Conservation (phyloP, 1,140 invertebrate species). For the Procambarus clarkii region DNA sequence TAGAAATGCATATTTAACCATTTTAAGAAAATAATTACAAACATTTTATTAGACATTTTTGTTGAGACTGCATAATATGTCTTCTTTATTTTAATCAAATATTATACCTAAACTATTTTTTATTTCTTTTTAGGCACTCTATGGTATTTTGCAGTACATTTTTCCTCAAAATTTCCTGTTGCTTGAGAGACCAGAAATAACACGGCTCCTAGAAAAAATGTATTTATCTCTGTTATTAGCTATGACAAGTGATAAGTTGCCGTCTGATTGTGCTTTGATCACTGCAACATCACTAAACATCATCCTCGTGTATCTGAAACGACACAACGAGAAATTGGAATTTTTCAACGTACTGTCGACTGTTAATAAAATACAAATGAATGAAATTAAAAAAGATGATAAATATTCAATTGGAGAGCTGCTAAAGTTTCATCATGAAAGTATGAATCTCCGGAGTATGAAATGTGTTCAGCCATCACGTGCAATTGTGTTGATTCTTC, state of each 20-base stretch:
- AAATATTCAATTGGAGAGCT: neutral
- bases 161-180: neutral
- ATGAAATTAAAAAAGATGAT: neutral
- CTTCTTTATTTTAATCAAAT: no score
- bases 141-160: neutral
- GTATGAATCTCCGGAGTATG: neutral
- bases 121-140: constrained; percentile 5
- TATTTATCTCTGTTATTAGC: neutral
- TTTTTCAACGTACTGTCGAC: neutral
- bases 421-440: neutral
- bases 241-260: constrained; percentile 13
- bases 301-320: neutral
- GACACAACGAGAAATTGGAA: neutral
- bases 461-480: constrained; percentile 3
- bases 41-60: no score
- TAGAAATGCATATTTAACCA: no score
- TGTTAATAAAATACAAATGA: neutral
- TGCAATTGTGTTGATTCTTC: constrained; percentile 6
- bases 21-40: no score
- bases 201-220: neutral
- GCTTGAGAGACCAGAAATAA: neutral
- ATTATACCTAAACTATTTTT: neutral
- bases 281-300: neutral
- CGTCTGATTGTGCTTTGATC: constrained; percentile 11
- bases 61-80: no score